Base-by-base conservation (phyloP, 2,113 vertebrate genomes). In the Mesitornis unicolor region DNA sequence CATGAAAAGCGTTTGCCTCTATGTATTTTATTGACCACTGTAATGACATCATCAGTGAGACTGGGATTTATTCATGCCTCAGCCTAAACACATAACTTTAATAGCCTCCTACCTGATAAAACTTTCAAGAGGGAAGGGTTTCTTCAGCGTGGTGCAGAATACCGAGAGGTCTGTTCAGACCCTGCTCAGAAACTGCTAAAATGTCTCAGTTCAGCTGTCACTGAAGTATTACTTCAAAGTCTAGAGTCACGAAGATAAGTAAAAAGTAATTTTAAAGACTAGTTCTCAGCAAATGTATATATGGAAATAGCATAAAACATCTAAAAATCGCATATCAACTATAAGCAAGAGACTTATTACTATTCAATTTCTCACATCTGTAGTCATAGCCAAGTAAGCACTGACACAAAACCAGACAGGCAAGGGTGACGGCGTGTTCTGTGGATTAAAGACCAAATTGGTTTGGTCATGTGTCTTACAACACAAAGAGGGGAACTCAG, bases 21-120 rank as follows among this genome's bases (percentile, higher is more conserved):
- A 90, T 97, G 97, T 97, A 90, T 98, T 97, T 98, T 97, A 98
- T 96, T 98, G 98, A 98, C 97, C 93, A 53, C 75, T 93, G 64
- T 81, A 97, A 97, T 98, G 97, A 98, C 98, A 98, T 98, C 98
- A 98, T 97, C 97, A 97, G 97, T 84, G 90, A 94, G 74, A 78
- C 78, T 93, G 47, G 93, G 94, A 98, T 98, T 98, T 97, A 98
- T 98, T 97, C 97, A 96, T 97, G 97, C 93, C 94, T 97, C 96
- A 94, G 92, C 92, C 97, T 68, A 73, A 95, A 90, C 96, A 97
- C 95, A 33, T 98, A 96, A 97, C 91, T 97, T 97, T 97, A 98
- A 98, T 97, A 96, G 96, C 97, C 96, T 97, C 95, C 97, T 91
- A 96, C 98, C 98, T 95, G 97, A 98, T 97, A 96, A 98, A 98